Evolutionary conservation across 2,888 invertebrate genomes (phyloP).

Genomic region (Graphium colonna): DNA sequence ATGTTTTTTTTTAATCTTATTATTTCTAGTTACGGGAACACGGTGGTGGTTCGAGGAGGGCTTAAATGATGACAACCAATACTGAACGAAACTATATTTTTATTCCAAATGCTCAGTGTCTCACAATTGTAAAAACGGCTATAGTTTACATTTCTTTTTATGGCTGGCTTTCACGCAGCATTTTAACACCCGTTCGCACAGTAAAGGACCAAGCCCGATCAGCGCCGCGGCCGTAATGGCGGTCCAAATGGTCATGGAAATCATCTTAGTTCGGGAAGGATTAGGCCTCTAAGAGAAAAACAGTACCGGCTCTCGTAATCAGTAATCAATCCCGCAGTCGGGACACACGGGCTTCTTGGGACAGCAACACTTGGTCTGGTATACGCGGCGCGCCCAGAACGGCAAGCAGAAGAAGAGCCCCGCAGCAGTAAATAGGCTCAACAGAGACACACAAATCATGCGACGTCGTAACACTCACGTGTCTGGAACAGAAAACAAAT

Average conservation of each 20-base stretch:
- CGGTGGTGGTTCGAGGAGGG: background rate
- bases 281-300: background rate
- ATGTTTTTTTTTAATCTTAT: too few relatives aligned
- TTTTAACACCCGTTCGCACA: constrained; percentile 39
- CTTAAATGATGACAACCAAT: background rate
- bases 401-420: constrained; percentile 43
- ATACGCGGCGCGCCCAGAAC: constrained; percentile 36
- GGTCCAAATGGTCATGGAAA: constrained; percentile 40
- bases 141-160: background rate
- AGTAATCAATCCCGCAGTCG: constrained; percentile 43
- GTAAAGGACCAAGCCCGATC: constrained; percentile 39
- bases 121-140: background rate
- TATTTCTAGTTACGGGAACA: too few relatives aligned
- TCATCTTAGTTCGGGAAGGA: constrained; percentile 33
- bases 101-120: constrained; percentile 10
- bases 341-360: constrained; percentile 38
- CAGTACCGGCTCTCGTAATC: constrained; percentile 41
- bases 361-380: constrained; percentile 37
- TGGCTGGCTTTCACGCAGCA: constrained; percentile 33
- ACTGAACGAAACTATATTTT: background rate
- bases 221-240: constrained; percentile 35
- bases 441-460: constrained; percentile 53
- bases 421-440: constrained; percentile 40
- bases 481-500: constrained; percentile 13
- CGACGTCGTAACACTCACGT: constrained; percentile 23